Base-by-base conservation (phyloP, 2,797 vertebrate species). In the Enteromius afrohamiltoni region DNA sequence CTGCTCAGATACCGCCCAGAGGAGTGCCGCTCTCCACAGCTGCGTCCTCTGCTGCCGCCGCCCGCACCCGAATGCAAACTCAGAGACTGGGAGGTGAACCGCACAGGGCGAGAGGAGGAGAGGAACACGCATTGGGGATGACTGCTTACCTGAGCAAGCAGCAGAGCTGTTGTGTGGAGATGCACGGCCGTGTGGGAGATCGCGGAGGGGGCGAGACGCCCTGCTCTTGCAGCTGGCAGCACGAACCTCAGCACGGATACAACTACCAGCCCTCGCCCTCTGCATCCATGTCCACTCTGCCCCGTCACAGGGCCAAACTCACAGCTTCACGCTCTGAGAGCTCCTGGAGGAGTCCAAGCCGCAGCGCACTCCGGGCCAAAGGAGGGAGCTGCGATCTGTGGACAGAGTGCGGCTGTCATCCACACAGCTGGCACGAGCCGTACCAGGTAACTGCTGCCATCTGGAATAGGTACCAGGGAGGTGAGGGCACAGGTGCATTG, bases 151-250 rank as follows among this genome's bases (percentile, higher is more conserved):
- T 96, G 81, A 92, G 91, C 88, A 91, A 93, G 88, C 95, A 95
- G 92, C 96, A 91, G 87, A 92, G 94, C 91, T 95, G 95, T 89
- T 92, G 92, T 91, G 83, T 91, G 51, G 96, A 93, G 82, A 87
- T 92, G 6, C 93, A 94, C 60, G 93, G 92, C 53, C 83, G 90
- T 86, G 92, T 67, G 0, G 23, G 90, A 89, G 87, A 77, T 83
- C 65, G 71, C 77, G 79, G 89, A 85, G 88, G 93, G 91, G 42
- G 67, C 69, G 95, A 96, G 78, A 85, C 85, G 58, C 94, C 75
- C 23, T 96, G 93, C 80, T 89, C 95, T 71, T 95, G 94, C 89
- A 93, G 88, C 80, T 96, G 95, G 96, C 95, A 95, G 77, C 94
- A 92, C 65, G 93, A 91, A 14, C 80, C 94, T 16, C 91, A 85